Conservation (phyloP, 2,113 vertebrate species). For the Etheostoma spectabile region DNA sequence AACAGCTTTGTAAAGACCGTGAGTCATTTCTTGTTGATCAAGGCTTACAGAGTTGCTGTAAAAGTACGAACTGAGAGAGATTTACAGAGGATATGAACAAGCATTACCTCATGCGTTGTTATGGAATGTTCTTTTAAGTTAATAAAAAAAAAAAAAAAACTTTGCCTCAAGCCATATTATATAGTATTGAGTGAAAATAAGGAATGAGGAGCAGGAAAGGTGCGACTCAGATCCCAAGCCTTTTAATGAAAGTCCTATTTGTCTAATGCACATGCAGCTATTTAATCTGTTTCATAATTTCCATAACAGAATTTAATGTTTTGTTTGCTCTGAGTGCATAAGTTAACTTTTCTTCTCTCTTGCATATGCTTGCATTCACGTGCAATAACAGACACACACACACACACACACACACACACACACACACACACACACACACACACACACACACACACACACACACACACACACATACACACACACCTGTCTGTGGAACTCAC, state of each 20-base stretch:
- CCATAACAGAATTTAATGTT: not conserved
- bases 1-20: slow-evolving; percentile 21
- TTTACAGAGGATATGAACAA: slow-evolving; percentile 14
- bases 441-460: slow-evolving; percentile 10
- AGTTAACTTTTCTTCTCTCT: not conserved
- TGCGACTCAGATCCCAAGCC: not conserved
- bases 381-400: not conserved
- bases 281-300: slow-evolving; percentile 13
- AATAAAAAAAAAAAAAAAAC: slow-evolving; percentile 65
- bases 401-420: too few relatives aligned
- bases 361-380: not conserved
- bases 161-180: slow-evolving; percentile 45
- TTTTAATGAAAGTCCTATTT: slow-evolving; percentile 24
- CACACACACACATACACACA: slow-evolving; percentile 31
- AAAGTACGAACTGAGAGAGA: slow-evolving; percentile 6
- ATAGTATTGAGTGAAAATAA: slow-evolving; percentile 25
- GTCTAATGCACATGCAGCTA: not conserved
- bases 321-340: not conserved
- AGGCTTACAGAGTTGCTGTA: not conserved
- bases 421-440: slow-evolving; percentile 12
- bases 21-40: slow-evolving; percentile 1
- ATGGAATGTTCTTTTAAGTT: slow-evolving; percentile 69
- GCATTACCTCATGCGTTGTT: slow-evolving; percentile 74
- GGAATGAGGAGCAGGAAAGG: not conserved
- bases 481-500: slow-evolving; percentile 65